phyloP scores from a whole-genome alignment of 92 coral and sea anemone genomes.

The Epizoanthus stellaris region DNA sequence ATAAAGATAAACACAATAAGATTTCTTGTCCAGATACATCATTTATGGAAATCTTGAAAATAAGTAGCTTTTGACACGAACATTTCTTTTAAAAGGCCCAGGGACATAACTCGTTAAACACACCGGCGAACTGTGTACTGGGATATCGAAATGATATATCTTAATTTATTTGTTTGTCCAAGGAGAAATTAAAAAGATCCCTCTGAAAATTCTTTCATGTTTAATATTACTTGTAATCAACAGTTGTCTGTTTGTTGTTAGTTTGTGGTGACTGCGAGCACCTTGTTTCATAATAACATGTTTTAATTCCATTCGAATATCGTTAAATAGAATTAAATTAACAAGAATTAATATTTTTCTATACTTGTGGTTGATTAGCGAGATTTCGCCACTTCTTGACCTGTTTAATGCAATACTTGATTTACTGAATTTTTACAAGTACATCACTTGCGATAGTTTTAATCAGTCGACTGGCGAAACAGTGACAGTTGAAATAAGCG shows the following conservation, averaged over 20 bases:
- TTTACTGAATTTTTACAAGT: neutral
- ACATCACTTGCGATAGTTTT: conserved; percentile 2
- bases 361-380: neutral
- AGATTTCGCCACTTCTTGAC: neutral
- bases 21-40: conserved; percentile 66
- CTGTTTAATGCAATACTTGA: conserved; percentile 10
- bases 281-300: neutral
- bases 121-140: neutral
- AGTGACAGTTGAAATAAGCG: conserved; percentile 2
- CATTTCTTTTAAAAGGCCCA: neutral
- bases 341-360: neutral
- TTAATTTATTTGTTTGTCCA: neutral
- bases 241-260: conserved; percentile 8
- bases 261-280: neutral
- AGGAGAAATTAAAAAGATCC: neutral
- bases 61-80: conserved; percentile 34
- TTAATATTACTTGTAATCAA: neutral
- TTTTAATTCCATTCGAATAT: conserved; percentile 15
- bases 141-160: neutral
- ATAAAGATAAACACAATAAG: conserved; percentile 68
- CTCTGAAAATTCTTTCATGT: neutral
- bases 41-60: conserved; percentile 59
- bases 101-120: too few relatives aligned
- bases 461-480: conserved; percentile 6
- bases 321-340: conserved; percentile 11